Evolutionary conservation across 2,888 invertebrate genomes (phyloP).

Genomic region (Drosophila colorata): DNA sequence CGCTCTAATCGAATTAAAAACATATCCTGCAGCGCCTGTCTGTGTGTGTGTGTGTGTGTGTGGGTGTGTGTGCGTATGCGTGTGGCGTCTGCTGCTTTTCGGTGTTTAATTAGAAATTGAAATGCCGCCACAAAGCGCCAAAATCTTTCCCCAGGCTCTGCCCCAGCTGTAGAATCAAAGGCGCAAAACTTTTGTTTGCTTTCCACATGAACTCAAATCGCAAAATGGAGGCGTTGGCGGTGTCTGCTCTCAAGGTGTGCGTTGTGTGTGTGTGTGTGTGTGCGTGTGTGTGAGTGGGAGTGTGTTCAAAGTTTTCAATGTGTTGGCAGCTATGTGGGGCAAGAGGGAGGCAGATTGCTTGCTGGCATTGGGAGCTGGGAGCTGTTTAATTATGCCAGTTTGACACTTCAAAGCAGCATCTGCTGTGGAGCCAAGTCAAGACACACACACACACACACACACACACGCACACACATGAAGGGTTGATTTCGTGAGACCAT

Average conservation of each 20-base stretch:
- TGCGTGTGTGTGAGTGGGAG: slow-evolving; percentile 21
- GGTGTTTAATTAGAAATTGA: slow-evolving; percentile 82
- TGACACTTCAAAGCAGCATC: slow-evolving; percentile 83
- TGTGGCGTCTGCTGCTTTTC: slow-evolving; percentile 53
- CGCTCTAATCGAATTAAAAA: slow-evolving; percentile 85
- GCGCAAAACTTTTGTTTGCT: slow-evolving; percentile 68
- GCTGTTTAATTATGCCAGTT: slow-evolving; percentile 80
- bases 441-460: slow-evolving; percentile 10
- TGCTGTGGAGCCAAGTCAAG: slow-evolving; percentile 27
- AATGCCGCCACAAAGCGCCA: slow-evolving; percentile 63
- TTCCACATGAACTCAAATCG: slow-evolving; percentile 57
- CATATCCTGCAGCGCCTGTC: slow-evolving; percentile 74
- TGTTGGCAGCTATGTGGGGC: slow-evolving; percentile 16
- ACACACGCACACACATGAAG: slow-evolving; percentile 13
- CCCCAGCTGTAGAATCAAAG: slow-evolving; percentile 39
- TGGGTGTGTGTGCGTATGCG: slow-evolving; percentile 19
- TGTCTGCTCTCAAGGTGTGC: slow-evolving; percentile 71
- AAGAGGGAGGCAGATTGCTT: neutral
- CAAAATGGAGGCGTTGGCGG: slow-evolving; percentile 39
- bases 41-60: slow-evolving; percentile 18
- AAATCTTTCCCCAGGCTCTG: slow-evolving; percentile 47
- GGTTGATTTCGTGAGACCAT: slow-evolving; percentile 32
- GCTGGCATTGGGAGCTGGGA: slow-evolving; percentile 40
- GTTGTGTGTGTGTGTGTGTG: slow-evolving; percentile 64
- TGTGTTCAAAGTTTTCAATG: slow-evolving; percentile 38